phyloP scores from a whole-genome alignment of 2,888 invertebrate genomes.

The Eucriotettix oculatus region DNA sequence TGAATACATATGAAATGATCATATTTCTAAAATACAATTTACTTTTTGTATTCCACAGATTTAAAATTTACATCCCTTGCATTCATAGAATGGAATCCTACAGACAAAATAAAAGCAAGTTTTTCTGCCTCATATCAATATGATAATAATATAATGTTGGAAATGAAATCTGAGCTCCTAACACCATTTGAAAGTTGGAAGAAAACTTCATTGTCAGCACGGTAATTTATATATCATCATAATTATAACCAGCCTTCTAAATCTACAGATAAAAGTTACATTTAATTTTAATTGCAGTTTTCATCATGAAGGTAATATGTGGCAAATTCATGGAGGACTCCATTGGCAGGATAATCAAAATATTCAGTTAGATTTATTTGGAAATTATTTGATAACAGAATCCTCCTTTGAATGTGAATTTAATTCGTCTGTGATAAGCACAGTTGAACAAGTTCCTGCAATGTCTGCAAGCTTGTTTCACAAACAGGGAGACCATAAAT shows the following conservation, averaged over 20 bases:
- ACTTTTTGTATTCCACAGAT: constrained; percentile 5
- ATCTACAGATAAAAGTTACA: background rate
- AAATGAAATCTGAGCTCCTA: constrained; percentile 28
- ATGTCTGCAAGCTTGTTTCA: constrained; percentile 37
- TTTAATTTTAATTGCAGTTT: constrained; percentile 23
- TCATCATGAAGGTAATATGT: constrained; percentile 30
- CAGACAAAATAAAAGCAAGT: constrained; percentile 40
- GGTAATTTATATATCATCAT: constrained; percentile 23
- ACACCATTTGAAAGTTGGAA: constrained; percentile 42
- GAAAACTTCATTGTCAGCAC: constrained; percentile 32
- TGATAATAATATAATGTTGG: constrained; percentile 28
- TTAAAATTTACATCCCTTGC: constrained; percentile 18
- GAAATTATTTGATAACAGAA: constrained; percentile 29
- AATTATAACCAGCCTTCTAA: background rate
- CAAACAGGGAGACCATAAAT: constrained; percentile 29
- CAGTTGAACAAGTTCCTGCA: constrained; percentile 38
- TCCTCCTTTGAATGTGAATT: constrained; percentile 30
- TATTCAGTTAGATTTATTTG: constrained; percentile 35
- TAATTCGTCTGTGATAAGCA: constrained; percentile 36
- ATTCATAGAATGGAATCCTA: constrained; percentile 45
- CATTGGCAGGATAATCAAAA: constrained; percentile 43
- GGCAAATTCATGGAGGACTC: constrained; percentile 34
- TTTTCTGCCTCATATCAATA: constrained; percentile 42
- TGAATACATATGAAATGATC: no score
- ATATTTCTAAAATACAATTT: no score